Evolutionary conservation across 2,797 vertebrate species (phyloP).

Genomic region (Eutrigla gurnardus): DNA sequence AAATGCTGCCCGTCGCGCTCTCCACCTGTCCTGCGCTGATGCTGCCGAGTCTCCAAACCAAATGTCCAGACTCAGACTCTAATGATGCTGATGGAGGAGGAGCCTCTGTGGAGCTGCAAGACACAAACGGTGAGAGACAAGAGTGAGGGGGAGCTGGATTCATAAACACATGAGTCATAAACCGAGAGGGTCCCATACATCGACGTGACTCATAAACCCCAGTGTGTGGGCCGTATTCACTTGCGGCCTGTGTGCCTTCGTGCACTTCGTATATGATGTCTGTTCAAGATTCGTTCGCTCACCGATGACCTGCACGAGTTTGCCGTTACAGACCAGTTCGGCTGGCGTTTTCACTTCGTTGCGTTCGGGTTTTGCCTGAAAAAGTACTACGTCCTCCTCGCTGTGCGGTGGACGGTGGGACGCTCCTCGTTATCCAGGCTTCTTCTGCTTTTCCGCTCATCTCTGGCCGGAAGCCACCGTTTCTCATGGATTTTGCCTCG

Average conservation of each 20-base stretch:
- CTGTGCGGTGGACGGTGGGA: background rate
- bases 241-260: background rate
- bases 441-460: background rate
- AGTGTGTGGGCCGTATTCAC: constrained; percentile 8
- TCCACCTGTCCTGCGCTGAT: background rate
- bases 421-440: background rate
- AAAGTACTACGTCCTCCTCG: background rate
- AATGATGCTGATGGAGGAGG: constrained; percentile 82
- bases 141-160: background rate
- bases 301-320: background rate
- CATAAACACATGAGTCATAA: constrained; percentile 32
- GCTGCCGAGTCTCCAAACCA: background rate
- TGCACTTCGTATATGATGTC: background rate
- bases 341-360: background rate
- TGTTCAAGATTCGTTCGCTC: constrained; percentile 2
- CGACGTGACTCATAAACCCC: constrained; percentile 32
- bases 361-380: background rate
- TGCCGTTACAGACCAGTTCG: constrained; percentile 6
- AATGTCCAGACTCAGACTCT: constrained; percentile 63
- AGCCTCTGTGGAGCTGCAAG: constrained; percentile 74
- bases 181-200: constrained; percentile 13
- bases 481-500: background rate
- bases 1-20: background rate
- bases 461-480: background rate
- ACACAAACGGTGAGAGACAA: constrained; percentile 21